A percentile compares a stretch with the other conserved stretches of the same genome.
phyloP scores from a whole-genome alignment of 30 jellyfish, hydroid and myxozoan genomes.

The Pelagia noctiluca region DNA sequence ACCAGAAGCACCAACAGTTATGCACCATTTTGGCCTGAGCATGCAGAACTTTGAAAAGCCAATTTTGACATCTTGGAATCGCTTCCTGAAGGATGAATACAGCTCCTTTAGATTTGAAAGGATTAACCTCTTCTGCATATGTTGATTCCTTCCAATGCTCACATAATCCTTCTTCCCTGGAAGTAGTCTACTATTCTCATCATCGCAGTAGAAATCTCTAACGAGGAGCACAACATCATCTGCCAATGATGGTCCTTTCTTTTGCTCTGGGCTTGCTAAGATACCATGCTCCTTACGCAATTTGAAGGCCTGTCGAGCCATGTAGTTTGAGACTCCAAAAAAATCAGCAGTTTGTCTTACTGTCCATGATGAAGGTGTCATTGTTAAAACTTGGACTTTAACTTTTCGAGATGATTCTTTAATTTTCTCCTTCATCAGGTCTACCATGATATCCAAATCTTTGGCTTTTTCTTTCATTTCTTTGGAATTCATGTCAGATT shows the following conservation, averaged over 20 bases:
- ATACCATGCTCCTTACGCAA: constrained; percentile 33
- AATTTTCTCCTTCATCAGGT: constrained; percentile 30
- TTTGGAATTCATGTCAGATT: background rate
- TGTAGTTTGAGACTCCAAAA: constrained; percentile 22
- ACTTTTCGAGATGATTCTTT: constrained; percentile 40
- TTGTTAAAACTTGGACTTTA: constrained; percentile 14
- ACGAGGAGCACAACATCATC: constrained; percentile 15
- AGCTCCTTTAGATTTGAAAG: too few relatives aligned
- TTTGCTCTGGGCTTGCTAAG: constrained; percentile 26
- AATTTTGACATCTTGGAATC: too few relatives aligned
- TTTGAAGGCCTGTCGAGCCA: constrained; percentile 43
- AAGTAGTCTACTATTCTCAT: constrained; percentile 24
- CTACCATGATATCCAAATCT: constrained; percentile 35
- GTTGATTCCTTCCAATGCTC: too few relatives aligned
- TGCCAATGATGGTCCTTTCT: constrained; percentile 28
- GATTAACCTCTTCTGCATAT: too few relatives aligned
- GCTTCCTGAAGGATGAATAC: too few relatives aligned
- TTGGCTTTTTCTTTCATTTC: constrained; percentile 18
- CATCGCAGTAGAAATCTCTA: constrained; percentile 28
- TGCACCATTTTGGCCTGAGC: too few relatives aligned
- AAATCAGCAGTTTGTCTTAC: constrained; percentile 34
- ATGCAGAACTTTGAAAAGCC: too few relatives aligned
- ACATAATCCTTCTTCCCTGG: constrained; percentile 52
- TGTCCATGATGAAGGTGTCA: constrained; percentile 61
- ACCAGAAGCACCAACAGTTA: too few relatives aligned